Percentiles rank a stretch among this genome's conserved stretches.
Evolutionary conservation across 1,140 invertebrate species (phyloP).

Genomic region (Platorchestia sp.): DNA sequence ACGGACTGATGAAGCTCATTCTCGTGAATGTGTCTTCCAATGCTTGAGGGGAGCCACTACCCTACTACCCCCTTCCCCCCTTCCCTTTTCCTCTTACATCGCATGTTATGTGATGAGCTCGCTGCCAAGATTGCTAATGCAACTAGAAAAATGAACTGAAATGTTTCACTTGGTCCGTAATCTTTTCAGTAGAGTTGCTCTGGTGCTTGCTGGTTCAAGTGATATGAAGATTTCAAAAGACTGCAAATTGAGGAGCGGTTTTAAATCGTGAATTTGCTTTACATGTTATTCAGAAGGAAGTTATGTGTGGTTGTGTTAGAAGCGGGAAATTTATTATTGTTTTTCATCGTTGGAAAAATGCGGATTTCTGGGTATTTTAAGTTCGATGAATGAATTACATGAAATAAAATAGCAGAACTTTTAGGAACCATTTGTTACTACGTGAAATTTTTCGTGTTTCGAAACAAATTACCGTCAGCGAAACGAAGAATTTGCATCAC

Average conservation of each 20-base stretch:
- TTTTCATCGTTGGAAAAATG: too few species aligned
- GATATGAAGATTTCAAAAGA: neutral
- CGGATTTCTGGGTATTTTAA: too few species aligned
- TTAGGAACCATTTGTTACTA: too few species aligned
- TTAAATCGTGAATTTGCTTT: too few species aligned
- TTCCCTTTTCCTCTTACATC: neutral
- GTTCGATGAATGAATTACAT: too few species aligned
- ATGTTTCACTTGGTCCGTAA: neutral
- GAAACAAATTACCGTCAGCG: too few species aligned
- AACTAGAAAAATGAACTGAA: neutral
- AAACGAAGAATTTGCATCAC: too few species aligned
- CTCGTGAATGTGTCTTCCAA: constrained; percentile 31
- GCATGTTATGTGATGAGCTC: neutral
- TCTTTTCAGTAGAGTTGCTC: neutral
- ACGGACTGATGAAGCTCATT: constrained; percentile 32
- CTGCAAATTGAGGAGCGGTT: neutral
- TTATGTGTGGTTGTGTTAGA: too few species aligned
- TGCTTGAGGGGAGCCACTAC: neutral
- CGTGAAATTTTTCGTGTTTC: too few species aligned
- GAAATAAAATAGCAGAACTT: too few species aligned
- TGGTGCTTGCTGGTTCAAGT: neutral
- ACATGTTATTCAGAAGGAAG: too few species aligned
- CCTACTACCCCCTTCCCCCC: neutral
- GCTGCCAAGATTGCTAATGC: neutral
- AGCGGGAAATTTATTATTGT: too few species aligned